Evolutionary conservation across 1,140 invertebrate species (phyloP).

Genomic region (Centruroides sculpturatus): DNA sequence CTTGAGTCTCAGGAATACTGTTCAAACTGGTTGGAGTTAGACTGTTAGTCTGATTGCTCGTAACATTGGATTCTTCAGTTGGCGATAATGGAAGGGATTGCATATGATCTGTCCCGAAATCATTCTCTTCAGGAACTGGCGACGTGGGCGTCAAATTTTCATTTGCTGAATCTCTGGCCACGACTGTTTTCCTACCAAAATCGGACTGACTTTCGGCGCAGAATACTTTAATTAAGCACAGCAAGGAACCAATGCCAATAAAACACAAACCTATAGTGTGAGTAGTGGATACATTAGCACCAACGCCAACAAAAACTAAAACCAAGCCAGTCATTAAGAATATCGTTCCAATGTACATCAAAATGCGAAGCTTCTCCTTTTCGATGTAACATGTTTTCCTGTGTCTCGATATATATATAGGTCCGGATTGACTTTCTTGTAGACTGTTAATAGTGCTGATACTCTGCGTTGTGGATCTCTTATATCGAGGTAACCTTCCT

Average conservation of each 20-base stretch:
- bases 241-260: slow-evolving; percentile 16
- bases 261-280: slow-evolving; percentile 17
- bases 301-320: slow-evolving; percentile 18
- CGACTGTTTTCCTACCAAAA: slow-evolving; percentile 2
- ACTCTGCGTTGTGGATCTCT: neutral
- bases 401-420: neutral
- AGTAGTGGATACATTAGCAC: slow-evolving; percentile 7
- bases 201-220: slow-evolving; percentile 2
- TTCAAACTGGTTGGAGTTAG: slow-evolving; percentile 11
- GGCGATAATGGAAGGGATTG: slow-evolving; percentile 1
- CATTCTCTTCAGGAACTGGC: neutral
- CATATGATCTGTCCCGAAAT: slow-evolving; percentile 1
- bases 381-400: slow-evolving; percentile 4
- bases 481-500: neutral
- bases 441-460: slow-evolving; percentile 4
- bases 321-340: slow-evolving; percentile 17
- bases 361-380: slow-evolving; percentile 8
- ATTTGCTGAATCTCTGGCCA: neutral
- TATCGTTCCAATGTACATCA: slow-evolving; percentile 17
- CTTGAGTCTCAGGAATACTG: slow-evolving; percentile 14
- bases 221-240: slow-evolving; percentile 17
- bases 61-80: neutral
- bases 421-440: neutral
- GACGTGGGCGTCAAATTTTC: neutral
- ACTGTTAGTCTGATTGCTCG: slow-evolving; percentile 3